These are phyloP conservation scores for Andrena camellia DNA, from an alignment of 2,888 invertebrate genomes.

Conservation along the genomic window DNA sequence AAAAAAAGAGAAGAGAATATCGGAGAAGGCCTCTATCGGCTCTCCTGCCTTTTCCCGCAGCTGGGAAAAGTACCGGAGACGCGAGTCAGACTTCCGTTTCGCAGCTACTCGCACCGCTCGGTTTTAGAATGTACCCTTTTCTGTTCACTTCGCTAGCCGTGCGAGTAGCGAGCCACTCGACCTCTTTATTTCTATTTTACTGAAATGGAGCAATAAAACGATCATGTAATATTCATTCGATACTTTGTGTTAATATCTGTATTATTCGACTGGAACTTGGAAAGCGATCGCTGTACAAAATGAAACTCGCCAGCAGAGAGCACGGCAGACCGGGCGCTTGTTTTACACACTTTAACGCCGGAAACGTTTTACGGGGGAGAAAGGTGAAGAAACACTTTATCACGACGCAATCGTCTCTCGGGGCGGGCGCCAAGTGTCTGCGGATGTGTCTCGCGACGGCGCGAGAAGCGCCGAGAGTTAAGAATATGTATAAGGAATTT, in stretches of 20 bases:
- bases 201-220: constrained; percentile 53
- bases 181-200: constrained; percentile 57
- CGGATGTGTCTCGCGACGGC: not conserved
- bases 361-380: not conserved
- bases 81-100: constrained; percentile 54
- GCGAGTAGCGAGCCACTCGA: constrained; percentile 60
- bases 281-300: constrained; percentile 47
- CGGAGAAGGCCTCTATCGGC: constrained; percentile 5
- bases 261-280: constrained; percentile 65
- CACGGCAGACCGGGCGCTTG: constrained; percentile 24
- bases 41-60: constrained; percentile 71
- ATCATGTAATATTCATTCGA: constrained; percentile 65
- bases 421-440: not conserved
- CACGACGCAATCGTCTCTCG: constrained; percentile 13
- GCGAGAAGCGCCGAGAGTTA: not conserved
- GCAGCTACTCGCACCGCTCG: constrained; percentile 64
- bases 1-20: not conserved
- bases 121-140: constrained; percentile 47
- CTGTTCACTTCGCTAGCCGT: constrained; percentile 62
- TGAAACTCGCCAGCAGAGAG: constrained; percentile 21
- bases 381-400: not conserved
- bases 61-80: constrained; percentile 76
- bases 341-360: not conserved
- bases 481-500: not conserved
- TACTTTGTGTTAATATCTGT: constrained; percentile 66